A percentile compares a stretch with the other conserved stretches of the same genome.
These are phyloP conservation scores for Hypsibius dujardini DNA, from an alignment of 1,140 invertebrate species.

Conservation along the genomic window DNA sequence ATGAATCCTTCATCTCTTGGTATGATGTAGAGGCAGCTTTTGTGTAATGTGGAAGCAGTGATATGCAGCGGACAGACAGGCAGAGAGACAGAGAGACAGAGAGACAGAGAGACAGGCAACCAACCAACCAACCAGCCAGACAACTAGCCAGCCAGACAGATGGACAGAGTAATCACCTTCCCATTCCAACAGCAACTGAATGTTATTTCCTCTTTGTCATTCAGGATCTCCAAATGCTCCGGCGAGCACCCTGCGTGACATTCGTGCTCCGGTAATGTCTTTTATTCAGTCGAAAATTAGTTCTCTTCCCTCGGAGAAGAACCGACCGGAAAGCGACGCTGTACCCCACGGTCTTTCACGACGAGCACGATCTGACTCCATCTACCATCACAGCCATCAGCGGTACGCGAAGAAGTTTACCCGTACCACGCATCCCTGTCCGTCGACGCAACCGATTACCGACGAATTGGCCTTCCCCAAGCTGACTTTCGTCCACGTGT, in stretches of 20 bases:
- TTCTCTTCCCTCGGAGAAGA: not conserved
- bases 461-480: conserved; percentile 15
- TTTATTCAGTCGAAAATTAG: not conserved
- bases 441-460: not conserved
- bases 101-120: no score
- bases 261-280: not conserved
- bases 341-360: not conserved
- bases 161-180: no score
- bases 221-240: not conserved
- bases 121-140: no score
- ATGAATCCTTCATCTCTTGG: no score
- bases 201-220: not conserved
- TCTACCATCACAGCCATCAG: not conserved
- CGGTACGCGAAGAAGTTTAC: not conserved
- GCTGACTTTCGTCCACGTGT: not conserved
- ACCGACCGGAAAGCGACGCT: not conserved
- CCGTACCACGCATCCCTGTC: not conserved
- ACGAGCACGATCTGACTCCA: not conserved
- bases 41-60: no score
- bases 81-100: no score
- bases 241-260: not conserved
- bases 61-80: no score
- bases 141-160: no score
- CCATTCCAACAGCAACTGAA: no score
- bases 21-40: no score